Evolutionary conservation across 2,888 invertebrate species (phyloP), one percentile per base, ranked within the genome.

Genomic region (Gryllus longicercus): DNA sequence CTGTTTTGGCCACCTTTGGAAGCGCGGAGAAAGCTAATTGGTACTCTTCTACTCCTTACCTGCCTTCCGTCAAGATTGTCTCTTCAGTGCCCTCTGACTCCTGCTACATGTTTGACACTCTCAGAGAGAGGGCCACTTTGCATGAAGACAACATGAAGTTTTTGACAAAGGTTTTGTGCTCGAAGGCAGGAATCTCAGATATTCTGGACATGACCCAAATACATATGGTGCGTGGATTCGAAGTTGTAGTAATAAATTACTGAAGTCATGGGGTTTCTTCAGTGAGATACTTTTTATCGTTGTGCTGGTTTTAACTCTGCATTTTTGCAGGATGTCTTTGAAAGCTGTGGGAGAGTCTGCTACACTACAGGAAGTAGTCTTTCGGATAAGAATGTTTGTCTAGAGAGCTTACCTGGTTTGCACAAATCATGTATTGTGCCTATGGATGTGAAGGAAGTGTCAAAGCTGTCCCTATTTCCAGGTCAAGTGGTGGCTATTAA

Each of bases 401-500:
- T 63, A 18, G 63, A 63, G n/a, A 63, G 63, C 8, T 63, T 63
- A 18, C 16, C 14, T 16, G 63, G n/a, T 4, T 18, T n/a, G 14
- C 4, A 63, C 8, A n/a, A n/a, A 18, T 63, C 63, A 18, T 63
- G 63, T 63, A 63, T 63, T 63, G n/a, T n/a, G 3, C 63, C 63
- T 18, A 63, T 63, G n/a, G 90, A 91, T 85, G 84, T 92, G 10
- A 86, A 86, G 11, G 86, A 88, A 74, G 83, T 91, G 1, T 87
- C 89, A 78, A 90, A 90, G 82, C 94, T 91, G 85, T 91, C 93
- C 0, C 85, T 95, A 81, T 95, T 94, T 85, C 93, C 94, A 38
- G 95, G 96, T 1, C 95, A 95, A 89, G 90, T 93, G 78, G 91
- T 95, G 14, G 93, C 93, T 75, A 90, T 94, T 82, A 90, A 92